These are phyloP conservation scores for Agrypnus murinus DNA, from an alignment of 2,888 invertebrate species.

Conservation along the genomic window DNA sequence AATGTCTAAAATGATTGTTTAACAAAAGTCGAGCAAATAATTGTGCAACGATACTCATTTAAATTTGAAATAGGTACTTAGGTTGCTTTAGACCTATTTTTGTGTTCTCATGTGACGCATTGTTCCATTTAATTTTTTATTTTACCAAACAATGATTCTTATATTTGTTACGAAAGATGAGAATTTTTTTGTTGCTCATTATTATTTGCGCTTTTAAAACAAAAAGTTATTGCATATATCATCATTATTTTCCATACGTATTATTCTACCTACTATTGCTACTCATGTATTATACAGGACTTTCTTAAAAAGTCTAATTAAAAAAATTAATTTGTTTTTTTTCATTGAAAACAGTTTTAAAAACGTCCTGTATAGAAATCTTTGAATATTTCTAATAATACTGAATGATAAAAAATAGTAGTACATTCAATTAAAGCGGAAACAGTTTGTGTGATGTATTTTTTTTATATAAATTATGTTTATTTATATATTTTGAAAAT, in stretches of 20 bases:
- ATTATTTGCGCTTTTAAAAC: conserved; percentile 4
- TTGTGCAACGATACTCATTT: conserved; percentile 49
- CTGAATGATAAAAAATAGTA: no score
- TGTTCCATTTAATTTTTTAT: conserved; percentile 44
- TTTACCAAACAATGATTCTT: conserved; percentile 47
- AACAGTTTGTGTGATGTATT: not conserved
- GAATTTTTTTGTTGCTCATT: conserved; percentile 19
- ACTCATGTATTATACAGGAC: conserved; percentile 1
- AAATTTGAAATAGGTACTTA: conserved; percentile 41
- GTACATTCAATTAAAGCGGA: not conserved
- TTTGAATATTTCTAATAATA: no score
- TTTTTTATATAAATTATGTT: not conserved
- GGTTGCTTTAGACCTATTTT: conserved; percentile 45
- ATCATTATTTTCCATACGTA: not conserved
- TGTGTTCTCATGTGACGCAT: conserved; percentile 46
- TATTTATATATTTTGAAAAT: conserved; percentile 5
- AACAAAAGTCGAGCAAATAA: conserved; percentile 31
- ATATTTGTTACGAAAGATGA: conserved; percentile 37
- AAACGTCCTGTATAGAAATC: no score
- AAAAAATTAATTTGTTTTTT: no score
- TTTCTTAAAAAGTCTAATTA: not conserved
- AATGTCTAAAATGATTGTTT: conserved; percentile 37
- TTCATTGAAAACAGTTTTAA: no score
- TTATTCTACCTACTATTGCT: conserved; percentile 3
- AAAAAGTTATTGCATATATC: not conserved